A percentile compares a stretch with the other conserved stretches of the same genome.
phyloP scores from a whole-genome alignment of 2,113 vertebrate genomes.

The Lophochroa leadbeateri region DNA sequence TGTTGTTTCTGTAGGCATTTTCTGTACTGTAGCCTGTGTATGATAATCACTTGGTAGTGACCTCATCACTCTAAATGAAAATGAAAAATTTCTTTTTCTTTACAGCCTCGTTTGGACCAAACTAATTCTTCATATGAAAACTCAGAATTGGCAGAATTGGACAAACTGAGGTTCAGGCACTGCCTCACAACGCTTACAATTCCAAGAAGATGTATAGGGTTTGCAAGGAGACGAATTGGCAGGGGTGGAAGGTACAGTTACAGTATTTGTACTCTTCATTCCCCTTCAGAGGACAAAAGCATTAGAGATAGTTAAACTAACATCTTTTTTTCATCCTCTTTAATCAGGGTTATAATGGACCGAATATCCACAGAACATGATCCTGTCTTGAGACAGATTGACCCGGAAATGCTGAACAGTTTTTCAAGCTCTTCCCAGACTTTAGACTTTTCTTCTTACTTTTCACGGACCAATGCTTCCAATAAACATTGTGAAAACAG shows the following conservation, averaged over 20 bases:
- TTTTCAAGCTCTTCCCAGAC: slow-evolving; percentile 80
- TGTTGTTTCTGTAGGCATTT: background rate
- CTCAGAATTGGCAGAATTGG: slow-evolving; percentile 77
- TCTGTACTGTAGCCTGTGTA: background rate
- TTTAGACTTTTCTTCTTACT: slow-evolving; percentile 79
- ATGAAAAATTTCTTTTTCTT: background rate
- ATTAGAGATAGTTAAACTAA: background rate
- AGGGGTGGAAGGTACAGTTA: slow-evolving; percentile 87
- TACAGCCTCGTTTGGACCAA: slow-evolving; percentile 85
- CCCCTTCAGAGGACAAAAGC: background rate
- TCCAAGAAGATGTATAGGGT: slow-evolving; percentile 85
- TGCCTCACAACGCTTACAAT: slow-evolving; percentile 88
- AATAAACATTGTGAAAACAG: slow-evolving; percentile 85
- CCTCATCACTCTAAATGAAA: background rate
- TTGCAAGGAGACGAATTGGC: slow-evolving; percentile 86
- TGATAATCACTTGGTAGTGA: background rate
- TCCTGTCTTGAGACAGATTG: slow-evolving; percentile 82
- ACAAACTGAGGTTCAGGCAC: slow-evolving; percentile 82
- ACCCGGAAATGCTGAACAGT: slow-evolving; percentile 83
- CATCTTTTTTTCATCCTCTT: background rate
- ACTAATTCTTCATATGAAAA: slow-evolving; percentile 66
- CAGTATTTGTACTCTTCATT: background rate
- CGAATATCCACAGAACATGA: slow-evolving; percentile 85
- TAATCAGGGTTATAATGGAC: slow-evolving; percentile 86
- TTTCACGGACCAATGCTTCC: slow-evolving; percentile 86